Base-by-base conservation (phyloP, 2,797 vertebrate species). In the Spinus pinus region DNA sequence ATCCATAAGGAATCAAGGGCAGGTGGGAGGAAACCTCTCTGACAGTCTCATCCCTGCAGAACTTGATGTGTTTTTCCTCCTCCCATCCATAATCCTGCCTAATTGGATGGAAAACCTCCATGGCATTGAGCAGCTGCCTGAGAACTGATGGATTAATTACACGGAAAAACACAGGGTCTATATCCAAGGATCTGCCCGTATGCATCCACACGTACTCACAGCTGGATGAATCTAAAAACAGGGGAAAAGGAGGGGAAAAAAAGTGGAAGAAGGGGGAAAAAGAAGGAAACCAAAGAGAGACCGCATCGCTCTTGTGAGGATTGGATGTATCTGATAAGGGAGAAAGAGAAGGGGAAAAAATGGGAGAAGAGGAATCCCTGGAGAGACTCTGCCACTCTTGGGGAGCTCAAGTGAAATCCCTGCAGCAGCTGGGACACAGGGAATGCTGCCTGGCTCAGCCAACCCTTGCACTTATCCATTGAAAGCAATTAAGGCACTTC, bases 181-280 rank as follows among this genome's bases (percentile, higher is more conserved):
- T 3, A 75, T 5, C 51, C 69, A 66, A 35, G 30, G 53, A 56
- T 3, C 1, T 3, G 13, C 17, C 56, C 2, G 1, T 17, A 35
- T 30, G 35, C 33, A 23, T 3, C 19, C 3, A 39, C 16, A 7
- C 0, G 1, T 1, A 7, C 70, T 72, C 9, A 0, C 2, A n/a
- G 28, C 12, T 35, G 39, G 15, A 17, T 6, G 12, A 14, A 7
- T 5, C 65, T 7, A 10, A 12, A 57, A 37, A 53, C 4, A 9
- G 30, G 23, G n/a, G 2, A 8, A 44, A 50, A 42, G 9, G 7
- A 41, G 19, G 31, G 31, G 0, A 0, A 10, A 20, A 37, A n/a
- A 20, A 1, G 6, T 37, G 12, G 12, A 31, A 24, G 20, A 44
- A 50, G 9, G 5, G 4, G 16, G 3, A 2, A 21, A 62, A 64